Conservation (phyloP, 2,888 invertebrate genomes). For the Pogonocherus hispidulus region DNA sequence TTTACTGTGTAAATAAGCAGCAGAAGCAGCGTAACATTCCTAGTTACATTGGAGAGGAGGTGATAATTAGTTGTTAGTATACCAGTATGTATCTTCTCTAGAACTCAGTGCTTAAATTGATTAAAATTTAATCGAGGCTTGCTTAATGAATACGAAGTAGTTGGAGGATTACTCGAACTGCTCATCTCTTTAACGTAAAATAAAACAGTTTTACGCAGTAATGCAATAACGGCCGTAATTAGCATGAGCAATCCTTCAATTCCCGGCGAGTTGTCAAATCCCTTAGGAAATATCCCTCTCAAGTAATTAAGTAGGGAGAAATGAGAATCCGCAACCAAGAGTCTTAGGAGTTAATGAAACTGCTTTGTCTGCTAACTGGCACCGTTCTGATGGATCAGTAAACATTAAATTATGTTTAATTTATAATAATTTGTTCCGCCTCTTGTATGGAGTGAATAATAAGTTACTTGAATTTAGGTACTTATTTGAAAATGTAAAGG, state of each 20-base stretch:
- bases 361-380: background rate
- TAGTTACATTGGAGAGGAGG: too few species aligned
- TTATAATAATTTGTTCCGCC: background rate
- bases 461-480: too few species aligned
- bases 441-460: background rate
- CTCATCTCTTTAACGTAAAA: background rate
- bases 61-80: too few species aligned
- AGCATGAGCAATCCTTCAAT: background rate
- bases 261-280: background rate
- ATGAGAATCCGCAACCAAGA: background rate
- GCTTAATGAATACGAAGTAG: background rate
- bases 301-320: constrained; percentile 1
- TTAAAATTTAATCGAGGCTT: background rate
- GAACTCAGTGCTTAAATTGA: background rate
- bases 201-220: background rate
- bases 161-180: background rate
- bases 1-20: too few species aligned
- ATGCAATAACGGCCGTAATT: background rate
- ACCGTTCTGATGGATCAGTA: background rate
- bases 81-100: too few species aligned
- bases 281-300: background rate
- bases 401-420: background rate
- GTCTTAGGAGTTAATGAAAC: background rate
- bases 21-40: too few species aligned
- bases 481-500: too few species aligned